Evolutionary conservation across 37 sponge, comb jelly and placozoan species (phyloP).

Genomic region (Ephydatia muelleri): DNA sequence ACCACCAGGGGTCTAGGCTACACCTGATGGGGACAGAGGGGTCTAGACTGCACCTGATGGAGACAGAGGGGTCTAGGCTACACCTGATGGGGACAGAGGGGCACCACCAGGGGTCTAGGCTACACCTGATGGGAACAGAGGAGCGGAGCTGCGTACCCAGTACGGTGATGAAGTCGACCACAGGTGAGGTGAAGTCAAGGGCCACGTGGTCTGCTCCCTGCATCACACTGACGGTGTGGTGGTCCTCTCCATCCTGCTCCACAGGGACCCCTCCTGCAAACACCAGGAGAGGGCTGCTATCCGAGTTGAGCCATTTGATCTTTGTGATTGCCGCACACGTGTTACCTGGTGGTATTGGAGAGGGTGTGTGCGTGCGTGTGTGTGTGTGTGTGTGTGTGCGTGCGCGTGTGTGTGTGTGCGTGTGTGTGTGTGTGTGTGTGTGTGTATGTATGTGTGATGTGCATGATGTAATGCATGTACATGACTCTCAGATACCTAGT

Average conservation of each 20-base stretch:
- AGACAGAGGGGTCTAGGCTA: too few species aligned
- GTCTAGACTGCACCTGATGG: too few species aligned
- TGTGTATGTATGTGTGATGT: too few species aligned
- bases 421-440: slow-evolving; percentile 2
- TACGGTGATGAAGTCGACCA: slow-evolving; percentile 76
- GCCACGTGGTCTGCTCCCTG: slow-evolving; percentile 76
- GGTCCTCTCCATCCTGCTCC: slow-evolving; percentile 59
- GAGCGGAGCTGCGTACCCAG: slow-evolving; percentile 27
- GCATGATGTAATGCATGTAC: slow-evolving; percentile 32
- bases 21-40: too few species aligned
- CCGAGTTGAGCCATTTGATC: slow-evolving; percentile 51
- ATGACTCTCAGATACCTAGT: not conserved
- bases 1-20: too few species aligned
- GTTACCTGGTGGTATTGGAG: slow-evolving; percentile 35
- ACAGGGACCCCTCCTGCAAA: slow-evolving; percentile 80
- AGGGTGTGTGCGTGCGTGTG: slow-evolving; percentile 1
- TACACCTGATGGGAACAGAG: too few species aligned
- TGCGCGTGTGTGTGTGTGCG: slow-evolving; percentile 19
- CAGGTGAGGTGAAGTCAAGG: slow-evolving; percentile 84
- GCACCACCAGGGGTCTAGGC: too few species aligned
- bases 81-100: too few species aligned
- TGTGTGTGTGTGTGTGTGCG: slow-evolving; percentile 17
- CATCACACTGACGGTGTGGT: slow-evolving; percentile 77
- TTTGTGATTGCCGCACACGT: slow-evolving; percentile 30
- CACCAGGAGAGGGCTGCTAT: slow-evolving; percentile 68